Evolutionary conservation across 2,797 vertebrate genomes (phyloP).

Genomic region (Octomys mimax): DNA sequence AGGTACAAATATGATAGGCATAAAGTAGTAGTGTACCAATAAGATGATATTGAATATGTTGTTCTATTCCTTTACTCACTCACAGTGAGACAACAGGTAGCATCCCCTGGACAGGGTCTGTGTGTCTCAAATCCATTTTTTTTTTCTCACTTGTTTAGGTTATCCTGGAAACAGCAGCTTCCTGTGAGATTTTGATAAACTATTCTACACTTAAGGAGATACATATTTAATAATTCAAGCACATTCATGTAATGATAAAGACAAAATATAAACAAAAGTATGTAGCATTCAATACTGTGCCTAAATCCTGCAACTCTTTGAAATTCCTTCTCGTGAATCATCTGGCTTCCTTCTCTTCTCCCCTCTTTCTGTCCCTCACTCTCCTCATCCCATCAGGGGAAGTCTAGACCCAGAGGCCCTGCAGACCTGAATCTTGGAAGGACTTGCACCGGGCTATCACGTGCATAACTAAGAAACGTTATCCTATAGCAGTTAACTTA

Average conservation of each 20-base stretch:
- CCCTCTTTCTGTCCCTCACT: not conserved
- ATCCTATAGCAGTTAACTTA: not conserved
- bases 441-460: not conserved
- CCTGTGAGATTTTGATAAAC: not conserved
- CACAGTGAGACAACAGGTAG: not conserved
- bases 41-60: not conserved
- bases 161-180: not conserved
- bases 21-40: not conserved
- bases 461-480: not conserved
- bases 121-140: not conserved
- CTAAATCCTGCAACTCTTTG: not conserved
- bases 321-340: not conserved
- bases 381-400: too few species aligned
- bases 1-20: not conserved
- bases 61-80: not conserved
- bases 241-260: conserved; percentile 1
- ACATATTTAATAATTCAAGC: not conserved
- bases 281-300: not conserved
- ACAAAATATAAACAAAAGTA: not conserved
- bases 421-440: not conserved
- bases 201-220: not conserved
- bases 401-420: not conserved
- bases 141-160: not conserved
- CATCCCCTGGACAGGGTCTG: not conserved
- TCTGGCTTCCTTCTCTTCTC: not conserved